Base-by-base conservation (phyloP, 2,113 vertebrate species). In the Dicentrarchus labrax region DNA sequence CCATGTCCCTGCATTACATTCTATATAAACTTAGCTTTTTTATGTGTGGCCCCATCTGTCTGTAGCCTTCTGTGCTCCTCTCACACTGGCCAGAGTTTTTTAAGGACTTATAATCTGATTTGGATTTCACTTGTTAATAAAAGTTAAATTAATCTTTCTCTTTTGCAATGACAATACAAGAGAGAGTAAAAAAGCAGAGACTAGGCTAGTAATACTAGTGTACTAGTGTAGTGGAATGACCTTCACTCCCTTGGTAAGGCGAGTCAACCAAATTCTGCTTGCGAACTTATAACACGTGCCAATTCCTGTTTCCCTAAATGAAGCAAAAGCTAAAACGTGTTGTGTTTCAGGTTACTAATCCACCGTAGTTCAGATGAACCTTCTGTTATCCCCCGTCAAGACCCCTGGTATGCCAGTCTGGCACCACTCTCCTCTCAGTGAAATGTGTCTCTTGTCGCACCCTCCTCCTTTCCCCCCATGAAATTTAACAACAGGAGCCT, bases 281-380 rank as follows among this genome's bases (percentile, higher is more conserved):
- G 47, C 67, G 76, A 80, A 87, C 71, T 60, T 62, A 13, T 13
- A 64, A 72, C 72, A 72, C 22, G 77, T 74, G 67, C 50, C 47
- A 66, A 68, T 71, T 81, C 80, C 57, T 19, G 75, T 79, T 81
- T 90, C 86, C 66, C 67, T 70, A 81, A 74, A 79, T 60, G 85
- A 74, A 24, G 87, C 76, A 65, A 30, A 71, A 86, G 84, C 80
- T 87, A 62, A 89, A 74, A 84, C 7, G 51, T 56, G 82, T 76
- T 15, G 36, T 21, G 86, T 72, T 61, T 93, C 74, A 51, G 76
- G 83, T 90, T 88, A 86, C 88, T 76, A 79, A 87, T 86, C 70
- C 77, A 50, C n/a, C 6, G 21, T 60, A 24, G 69, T 56, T 65
- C 68, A 74, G 64, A 67, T 60, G 78, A 86, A 56, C 65, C 67